Base-by-base conservation (phyloP, 2,888 invertebrate species). In the Gortyna flavago region DNA sequence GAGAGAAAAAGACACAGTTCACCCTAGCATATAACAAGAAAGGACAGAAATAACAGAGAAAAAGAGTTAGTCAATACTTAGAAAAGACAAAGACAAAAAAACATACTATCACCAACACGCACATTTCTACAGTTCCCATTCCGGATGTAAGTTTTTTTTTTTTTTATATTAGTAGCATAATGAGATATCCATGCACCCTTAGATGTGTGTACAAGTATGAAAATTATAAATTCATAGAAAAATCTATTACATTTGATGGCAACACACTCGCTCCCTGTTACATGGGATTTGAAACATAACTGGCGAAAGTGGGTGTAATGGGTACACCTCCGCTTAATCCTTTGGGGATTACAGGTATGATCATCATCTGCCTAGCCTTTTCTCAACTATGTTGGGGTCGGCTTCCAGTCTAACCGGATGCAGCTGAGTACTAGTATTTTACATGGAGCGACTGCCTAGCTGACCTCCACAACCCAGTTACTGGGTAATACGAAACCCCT, bases 131-230 rank as follows among this genome's bases (percentile, higher is more conserved):
- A 48, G 29, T 32, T 65, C 41, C 54, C 44, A 64, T 62, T 59
- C 48, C n/a, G 9, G n/a, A 35, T 18, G 16, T 25, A 54, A 11
- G 54, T 51, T 9, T 0, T 35, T 51, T 9, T 0, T 73, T 35
- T n/a, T 13, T 70, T 57, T 65, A n/a, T 13, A 11, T 68, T 38
- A 80, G 41, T 69, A 67, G n/a, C 44, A 11, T 38, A 66, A 71
- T 80, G n/a, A 73, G n/a, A 68, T 35, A n/a, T 48, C 29, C 81
- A 82, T 77, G 82, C 81, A 81, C 51, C 64, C 29, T 18, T 48
- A 38, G 0, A 54, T 21, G 13, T 18, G 62, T 44, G 25, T 59
- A 13, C 2, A 32, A 6, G n/a, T 21, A 70, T 38, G 18, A 75
- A 61, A 59, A 29, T 57, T 9, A 54, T 51, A 51, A 51, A 51